A percentile compares a stretch with the other conserved stretches of the same genome.
Evolutionary conservation across 2,888 invertebrate genomes (phyloP).

Genomic region (Drosophila longiperda): DNA sequence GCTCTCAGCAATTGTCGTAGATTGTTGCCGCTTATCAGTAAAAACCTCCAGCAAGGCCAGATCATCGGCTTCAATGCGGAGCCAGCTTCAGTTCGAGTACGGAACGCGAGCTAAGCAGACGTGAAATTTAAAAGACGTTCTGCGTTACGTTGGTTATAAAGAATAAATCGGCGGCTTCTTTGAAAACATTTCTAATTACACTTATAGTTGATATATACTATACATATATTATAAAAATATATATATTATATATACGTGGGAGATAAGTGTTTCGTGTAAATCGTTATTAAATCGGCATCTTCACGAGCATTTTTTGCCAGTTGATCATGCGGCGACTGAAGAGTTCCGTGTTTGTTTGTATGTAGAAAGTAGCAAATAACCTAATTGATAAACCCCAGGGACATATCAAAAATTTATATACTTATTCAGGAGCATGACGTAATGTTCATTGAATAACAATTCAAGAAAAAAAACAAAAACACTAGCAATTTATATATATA

Average conservation of each 20-base stretch:
- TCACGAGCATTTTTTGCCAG: conserved; percentile 13
- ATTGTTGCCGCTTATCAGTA: conserved; percentile 57
- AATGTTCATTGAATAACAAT: conserved; percentile 69
- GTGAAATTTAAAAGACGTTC: conserved; percentile 38
- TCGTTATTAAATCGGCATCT: conserved; percentile 25
- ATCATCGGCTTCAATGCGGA: conserved; percentile 41
- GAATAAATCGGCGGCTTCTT: conserved; percentile 47
- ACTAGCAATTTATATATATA: conserved; percentile 20
- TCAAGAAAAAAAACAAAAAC: conserved; percentile 20
- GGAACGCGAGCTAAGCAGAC: conserved; percentile 71
- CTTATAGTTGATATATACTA: conserved; percentile 24
- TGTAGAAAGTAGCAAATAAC: conserved; percentile 69
- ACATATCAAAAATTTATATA: conserved; percentile 61
- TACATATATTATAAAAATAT: conserved; percentile 10
- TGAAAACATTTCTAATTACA: conserved; percentile 42
- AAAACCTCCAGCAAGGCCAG: conserved; percentile 71
- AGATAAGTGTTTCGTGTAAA: conserved; percentile 24
- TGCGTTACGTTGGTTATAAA: conserved; percentile 52
- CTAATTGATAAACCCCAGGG: conserved; percentile 66
- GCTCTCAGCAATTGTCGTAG: conserved; percentile 28
- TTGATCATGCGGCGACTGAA: conserved; percentile 74
- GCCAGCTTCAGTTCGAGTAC: conserved; percentile 75
- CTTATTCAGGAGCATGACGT: conserved; percentile 73
- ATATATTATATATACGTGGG: conserved; percentile 16
- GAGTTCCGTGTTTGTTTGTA: conserved; percentile 84